Evolutionary conservation across 1,140 invertebrate species (phyloP).

Genomic region (Conopomorpha cramerella): DNA sequence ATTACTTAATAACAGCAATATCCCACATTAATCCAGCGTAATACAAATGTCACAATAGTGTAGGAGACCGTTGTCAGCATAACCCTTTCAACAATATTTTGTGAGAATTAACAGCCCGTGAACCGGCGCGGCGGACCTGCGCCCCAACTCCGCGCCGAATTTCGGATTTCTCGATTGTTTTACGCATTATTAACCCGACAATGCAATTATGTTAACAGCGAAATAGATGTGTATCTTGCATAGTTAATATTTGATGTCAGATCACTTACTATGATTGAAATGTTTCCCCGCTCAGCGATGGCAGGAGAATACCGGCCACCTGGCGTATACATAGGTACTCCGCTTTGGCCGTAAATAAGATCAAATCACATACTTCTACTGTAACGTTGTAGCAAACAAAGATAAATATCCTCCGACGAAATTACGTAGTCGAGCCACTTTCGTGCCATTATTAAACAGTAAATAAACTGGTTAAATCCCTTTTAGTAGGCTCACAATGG

Average conservation of each 20-base stretch:
- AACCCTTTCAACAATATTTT: slow-evolving; percentile 50
- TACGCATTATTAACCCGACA: slow-evolving; percentile 54
- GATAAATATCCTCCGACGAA: too few relatives aligned
- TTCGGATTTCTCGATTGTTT: slow-evolving; percentile 52
- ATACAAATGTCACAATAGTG: slow-evolving; percentile 39
- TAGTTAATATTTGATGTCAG: too few relatives aligned
- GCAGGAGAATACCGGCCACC: too few relatives aligned
- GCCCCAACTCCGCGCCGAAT: slow-evolving; percentile 21
- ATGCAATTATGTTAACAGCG: slow-evolving; percentile 42
- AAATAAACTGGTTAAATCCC: slow-evolving; percentile 12
- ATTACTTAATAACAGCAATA: slow-evolving; percentile 7
- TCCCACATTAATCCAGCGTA: slow-evolving; percentile 2
- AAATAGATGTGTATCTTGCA: too few relatives aligned
- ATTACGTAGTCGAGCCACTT: too few relatives aligned
- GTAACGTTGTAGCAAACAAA: too few relatives aligned
- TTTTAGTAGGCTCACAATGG: slow-evolving; percentile 34
- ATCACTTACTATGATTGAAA: too few relatives aligned
- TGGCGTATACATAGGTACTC: too few relatives aligned
- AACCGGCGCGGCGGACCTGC: slow-evolving; percentile 22
- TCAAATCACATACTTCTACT: too few relatives aligned
- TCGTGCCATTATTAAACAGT: slow-evolving; percentile 12
- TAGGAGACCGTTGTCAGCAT: slow-evolving; percentile 18
- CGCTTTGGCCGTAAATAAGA: slow-evolving; percentile 35
- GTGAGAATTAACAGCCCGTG: slow-evolving; percentile 55
- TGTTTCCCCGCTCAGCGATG: too few relatives aligned